Conservation (phyloP, 1,140 invertebrate genomes). For the Penaeus vannamei region DNA sequence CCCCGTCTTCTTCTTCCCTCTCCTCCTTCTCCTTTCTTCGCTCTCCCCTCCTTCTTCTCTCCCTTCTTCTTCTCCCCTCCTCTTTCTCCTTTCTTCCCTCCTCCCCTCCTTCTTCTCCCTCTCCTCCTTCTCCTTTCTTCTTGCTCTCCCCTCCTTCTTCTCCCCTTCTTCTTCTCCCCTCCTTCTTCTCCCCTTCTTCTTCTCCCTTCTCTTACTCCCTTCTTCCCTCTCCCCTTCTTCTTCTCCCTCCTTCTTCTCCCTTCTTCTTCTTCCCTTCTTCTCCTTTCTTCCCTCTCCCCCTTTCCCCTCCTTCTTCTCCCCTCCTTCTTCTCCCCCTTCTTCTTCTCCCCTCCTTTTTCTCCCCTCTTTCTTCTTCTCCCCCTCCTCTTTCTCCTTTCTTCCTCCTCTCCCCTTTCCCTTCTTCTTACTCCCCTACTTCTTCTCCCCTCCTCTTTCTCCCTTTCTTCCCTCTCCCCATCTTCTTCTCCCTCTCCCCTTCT, state of each 20-base stretch:
- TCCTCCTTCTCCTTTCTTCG: neutral
- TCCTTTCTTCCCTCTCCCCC: neutral
- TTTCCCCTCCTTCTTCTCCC: neutral
- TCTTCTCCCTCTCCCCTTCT: neutral
- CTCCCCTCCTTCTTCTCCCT: neutral
- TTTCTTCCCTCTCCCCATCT: neutral
- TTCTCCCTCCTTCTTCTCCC: no score
- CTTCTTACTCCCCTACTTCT: neutral
- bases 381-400: constrained; percentile 3
- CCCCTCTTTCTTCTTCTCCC: constrained; percentile 4
- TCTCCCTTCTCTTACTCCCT: neutral
- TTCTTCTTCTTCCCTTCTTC: neutral
- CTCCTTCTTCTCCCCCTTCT: neutral
- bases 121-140: neutral
- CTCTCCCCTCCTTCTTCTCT: neutral
- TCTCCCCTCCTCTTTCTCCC: neutral
- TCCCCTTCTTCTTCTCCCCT: no score
- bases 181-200: neutral
- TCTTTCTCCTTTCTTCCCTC: constrained; percentile 19
- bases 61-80: neutral
- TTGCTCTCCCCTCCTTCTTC: no score
- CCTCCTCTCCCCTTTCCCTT: constrained; percentile 3
- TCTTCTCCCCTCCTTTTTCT: constrained; percentile 14
- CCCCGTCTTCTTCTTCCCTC: neutral
- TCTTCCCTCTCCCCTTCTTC: neutral